Conservation (phyloP, 23 tunicate species). For the Ascidia mentula region DNA sequence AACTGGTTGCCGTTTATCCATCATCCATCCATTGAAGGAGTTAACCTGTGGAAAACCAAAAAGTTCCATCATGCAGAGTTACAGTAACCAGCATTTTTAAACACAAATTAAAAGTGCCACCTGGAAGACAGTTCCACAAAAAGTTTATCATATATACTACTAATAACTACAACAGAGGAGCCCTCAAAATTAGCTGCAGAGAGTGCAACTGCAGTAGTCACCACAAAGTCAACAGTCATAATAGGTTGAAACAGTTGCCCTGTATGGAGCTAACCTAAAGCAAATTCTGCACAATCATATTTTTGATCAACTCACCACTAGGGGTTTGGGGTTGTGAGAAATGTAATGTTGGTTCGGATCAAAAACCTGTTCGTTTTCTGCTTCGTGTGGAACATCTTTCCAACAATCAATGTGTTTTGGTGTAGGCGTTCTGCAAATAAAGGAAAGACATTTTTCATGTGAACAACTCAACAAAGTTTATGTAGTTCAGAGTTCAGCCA, state of each 20-base stretch:
- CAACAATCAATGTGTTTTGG: neutral
- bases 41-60: neutral
- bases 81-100: neutral
- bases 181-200: no score
- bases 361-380: neutral
- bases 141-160: neutral
- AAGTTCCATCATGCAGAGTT: neutral
- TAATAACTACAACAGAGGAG: no score
- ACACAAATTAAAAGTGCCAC: neutral
- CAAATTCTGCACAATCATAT: no score
- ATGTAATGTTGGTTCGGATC: neutral
- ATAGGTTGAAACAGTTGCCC: no score
- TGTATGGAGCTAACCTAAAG: no score
- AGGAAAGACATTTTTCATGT: no score
- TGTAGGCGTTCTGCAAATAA: neutral
- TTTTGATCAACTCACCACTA: no score
- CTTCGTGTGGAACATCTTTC: neutral
- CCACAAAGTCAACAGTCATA: no score
- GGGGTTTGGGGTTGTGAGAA: neutral
- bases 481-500: no score
- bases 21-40: neutral
- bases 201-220: no score
- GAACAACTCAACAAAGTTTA: no score
- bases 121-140: neutral
- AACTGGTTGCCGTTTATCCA: neutral